Percentiles rank a stretch among this genome's conserved stretches.
Conservation (phyloP, 2,888 invertebrate genomes). For the Carabus problematicus region DNA sequence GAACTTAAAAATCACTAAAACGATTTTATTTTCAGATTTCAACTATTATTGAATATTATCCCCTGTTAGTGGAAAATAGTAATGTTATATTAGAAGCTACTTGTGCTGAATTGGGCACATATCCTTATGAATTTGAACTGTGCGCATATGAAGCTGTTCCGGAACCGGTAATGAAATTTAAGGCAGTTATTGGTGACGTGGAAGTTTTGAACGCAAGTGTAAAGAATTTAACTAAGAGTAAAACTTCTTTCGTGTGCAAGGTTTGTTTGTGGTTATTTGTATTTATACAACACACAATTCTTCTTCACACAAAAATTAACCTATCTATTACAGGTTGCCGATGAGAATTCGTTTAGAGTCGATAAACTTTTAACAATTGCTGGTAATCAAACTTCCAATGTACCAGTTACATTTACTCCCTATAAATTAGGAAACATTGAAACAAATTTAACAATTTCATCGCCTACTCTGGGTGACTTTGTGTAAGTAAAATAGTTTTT, state of each 20-base stretch:
- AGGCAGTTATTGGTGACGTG: slow-evolving; percentile 50
- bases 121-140: slow-evolving; percentile 50
- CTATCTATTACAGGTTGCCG: slow-evolving; percentile 47
- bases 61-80: slow-evolving; percentile 47
- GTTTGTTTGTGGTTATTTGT: slow-evolving; percentile 44
- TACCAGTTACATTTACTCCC: slow-evolving; percentile 53
- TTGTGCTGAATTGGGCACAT: slow-evolving; percentile 49
- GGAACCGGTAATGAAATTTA: slow-evolving; percentile 50
- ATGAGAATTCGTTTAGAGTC: slow-evolving; percentile 48
- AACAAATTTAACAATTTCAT: slow-evolving; percentile 49
- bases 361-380: slow-evolving; percentile 36
- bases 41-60: slow-evolving; percentile 50
- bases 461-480: slow-evolving; percentile 52
- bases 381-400: slow-evolving; percentile 45
- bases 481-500: slow-evolving; percentile 49
- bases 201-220: slow-evolving; percentile 46
- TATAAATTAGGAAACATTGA: slow-evolving; percentile 50
- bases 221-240: slow-evolving; percentile 48
- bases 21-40: slow-evolving; percentile 4
- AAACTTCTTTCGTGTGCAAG: slow-evolving; percentile 49
- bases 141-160: slow-evolving; percentile 49
- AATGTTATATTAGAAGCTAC: slow-evolving; percentile 46
- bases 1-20: background rate
- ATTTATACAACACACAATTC: background rate
- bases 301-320: background rate